Evolutionary conservation across 1,140 invertebrate genomes (phyloP), one percentile per base, ranked within the genome.

Genomic region (Drosophila mayri): DNA sequence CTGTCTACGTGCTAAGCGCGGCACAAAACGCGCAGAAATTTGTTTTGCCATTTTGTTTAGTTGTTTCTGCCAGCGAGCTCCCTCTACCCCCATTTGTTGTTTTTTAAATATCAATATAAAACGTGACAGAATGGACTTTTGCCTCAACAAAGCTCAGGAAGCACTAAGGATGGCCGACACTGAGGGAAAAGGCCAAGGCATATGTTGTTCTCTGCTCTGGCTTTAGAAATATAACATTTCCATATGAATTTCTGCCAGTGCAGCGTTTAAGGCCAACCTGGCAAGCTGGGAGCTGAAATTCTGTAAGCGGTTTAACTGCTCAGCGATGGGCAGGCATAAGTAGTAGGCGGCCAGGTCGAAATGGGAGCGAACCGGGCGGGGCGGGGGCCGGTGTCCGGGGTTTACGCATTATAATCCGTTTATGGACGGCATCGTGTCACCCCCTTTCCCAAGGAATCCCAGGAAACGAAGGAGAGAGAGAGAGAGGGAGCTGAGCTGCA

Each of bases 41-140:
- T 87, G 83, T 87, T 88, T 78, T 88, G 67, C 66, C 84, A 88
- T 84, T 84, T 83, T 88, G 86, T 81, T 87, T 84, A 83, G 83
- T 87, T 87, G 76, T 64, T 66, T 47, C 55, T 57, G 59, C 22
- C 60, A 22, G 25, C 4, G 1, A 32, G 25, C 28, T 37, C 32
- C 49, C 22, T 11, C n/a, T 9, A 14, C 25, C 11, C n/a, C 28
- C 55, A 10, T 28, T 68, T 76, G 44, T 63, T 79, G 44, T 61
- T 76, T 85, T 90, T 90, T 81, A 78, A 90, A 90, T 90, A 90
- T 90, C 85, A 90, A 90, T 90, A 85, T 90, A 90, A 90, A 90
- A 90, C 85, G 85, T 90, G 85, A 90, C 81, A 88, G 74, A 74
- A 77, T 61, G 66, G 60, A 73, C 70, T 73, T 73, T 72, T 73